Percentiles rank a stretch among this genome's conserved stretches.
Evolutionary conservation across 1,140 invertebrate genomes (phyloP).

Genomic region (Drosophila bocki): DNA sequence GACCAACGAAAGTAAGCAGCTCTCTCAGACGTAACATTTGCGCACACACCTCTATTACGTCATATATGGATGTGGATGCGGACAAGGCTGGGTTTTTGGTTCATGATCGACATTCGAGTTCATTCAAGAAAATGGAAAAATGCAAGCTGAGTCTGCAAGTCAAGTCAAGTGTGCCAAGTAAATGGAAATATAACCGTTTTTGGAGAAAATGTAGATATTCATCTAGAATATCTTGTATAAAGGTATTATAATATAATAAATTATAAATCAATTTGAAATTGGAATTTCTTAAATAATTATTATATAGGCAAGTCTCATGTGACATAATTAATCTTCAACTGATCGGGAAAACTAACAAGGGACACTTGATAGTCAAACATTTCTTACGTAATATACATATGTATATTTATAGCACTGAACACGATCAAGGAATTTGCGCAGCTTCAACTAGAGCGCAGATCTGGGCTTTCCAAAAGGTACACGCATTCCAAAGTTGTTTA

Average conservation of each 20-base stretch:
- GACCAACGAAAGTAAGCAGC: slow-evolving; percentile 38
- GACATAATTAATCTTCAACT: not conserved
- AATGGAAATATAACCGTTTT: not conserved
- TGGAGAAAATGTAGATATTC: not conserved
- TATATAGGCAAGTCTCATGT: not conserved
- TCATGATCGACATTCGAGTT: slow-evolving; percentile 33
- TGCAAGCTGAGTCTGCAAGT: not conserved
- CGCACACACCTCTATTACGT: slow-evolving; percentile 27
- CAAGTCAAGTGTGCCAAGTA: not conserved
- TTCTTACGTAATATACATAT: slow-evolving; percentile 8
- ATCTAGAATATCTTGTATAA: not conserved
- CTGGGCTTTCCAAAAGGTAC: slow-evolving; percentile 8
- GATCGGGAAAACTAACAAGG: not conserved
- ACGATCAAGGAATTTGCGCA: not conserved
- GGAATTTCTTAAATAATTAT: not conserved
- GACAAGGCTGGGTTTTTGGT: slow-evolving; percentile 20
- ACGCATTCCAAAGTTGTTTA: slow-evolving; percentile 25
- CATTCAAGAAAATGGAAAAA: slow-evolving; percentile 19
- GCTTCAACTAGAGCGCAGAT: not conserved
- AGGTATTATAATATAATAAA: too few relatives aligned
- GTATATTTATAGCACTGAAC: not conserved
- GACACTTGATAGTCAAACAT: not conserved
- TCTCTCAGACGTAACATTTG: slow-evolving; percentile 46
- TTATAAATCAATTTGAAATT: not conserved
- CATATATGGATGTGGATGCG: slow-evolving; percentile 14